Percentiles rank a stretch among this genome's conserved stretches.
Evolutionary conservation across 2,888 invertebrate species (phyloP).

Genomic region (Trichogramma evanescens): DNA sequence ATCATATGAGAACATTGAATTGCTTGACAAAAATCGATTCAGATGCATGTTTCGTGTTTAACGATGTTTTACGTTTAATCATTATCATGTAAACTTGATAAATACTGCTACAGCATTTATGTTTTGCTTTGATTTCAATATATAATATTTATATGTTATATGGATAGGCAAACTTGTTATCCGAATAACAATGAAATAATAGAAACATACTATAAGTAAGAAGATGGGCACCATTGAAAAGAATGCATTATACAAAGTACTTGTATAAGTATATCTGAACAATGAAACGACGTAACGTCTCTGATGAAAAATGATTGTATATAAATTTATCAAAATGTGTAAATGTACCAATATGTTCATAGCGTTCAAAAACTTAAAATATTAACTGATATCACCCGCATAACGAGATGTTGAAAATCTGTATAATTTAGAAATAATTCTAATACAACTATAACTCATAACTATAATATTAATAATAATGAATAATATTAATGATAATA

Average conservation of each 20-base stretch:
- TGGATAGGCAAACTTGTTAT: conserved; percentile 35
- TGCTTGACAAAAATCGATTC: too few species aligned
- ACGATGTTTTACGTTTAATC: too few species aligned
- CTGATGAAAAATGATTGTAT: conserved; percentile 11
- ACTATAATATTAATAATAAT: conserved; percentile 1
- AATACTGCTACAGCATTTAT: too few species aligned
- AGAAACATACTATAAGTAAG: conserved; percentile 44
- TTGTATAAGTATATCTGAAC: conserved; percentile 1
- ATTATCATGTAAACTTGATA: too few species aligned
- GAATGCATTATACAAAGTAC: conserved; percentile 13
- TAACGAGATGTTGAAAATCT: conserved; percentile 8
- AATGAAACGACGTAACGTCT: conserved; percentile 5
- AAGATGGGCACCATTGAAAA: conserved; percentile 15
- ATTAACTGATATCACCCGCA: conserved; percentile 4
- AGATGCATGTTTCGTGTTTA: too few species aligned
- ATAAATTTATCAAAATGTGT: conserved; percentile 15
- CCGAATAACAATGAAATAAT: conserved; percentile 44
- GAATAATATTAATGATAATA: too few species aligned
- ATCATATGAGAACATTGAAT: too few species aligned
- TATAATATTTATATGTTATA: conserved; percentile 32
- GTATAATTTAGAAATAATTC: conserved; percentile 17
- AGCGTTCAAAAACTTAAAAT: conserved; percentile 10
- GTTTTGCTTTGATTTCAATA: conserved; percentile 7
- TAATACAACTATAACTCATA: not conserved
- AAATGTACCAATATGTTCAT: conserved; percentile 19